These are phyloP conservation scores for Pelvicachromis taeniatus DNA, from an alignment of 2,113 vertebrate genomes.

Conservation along the genomic window DNA sequence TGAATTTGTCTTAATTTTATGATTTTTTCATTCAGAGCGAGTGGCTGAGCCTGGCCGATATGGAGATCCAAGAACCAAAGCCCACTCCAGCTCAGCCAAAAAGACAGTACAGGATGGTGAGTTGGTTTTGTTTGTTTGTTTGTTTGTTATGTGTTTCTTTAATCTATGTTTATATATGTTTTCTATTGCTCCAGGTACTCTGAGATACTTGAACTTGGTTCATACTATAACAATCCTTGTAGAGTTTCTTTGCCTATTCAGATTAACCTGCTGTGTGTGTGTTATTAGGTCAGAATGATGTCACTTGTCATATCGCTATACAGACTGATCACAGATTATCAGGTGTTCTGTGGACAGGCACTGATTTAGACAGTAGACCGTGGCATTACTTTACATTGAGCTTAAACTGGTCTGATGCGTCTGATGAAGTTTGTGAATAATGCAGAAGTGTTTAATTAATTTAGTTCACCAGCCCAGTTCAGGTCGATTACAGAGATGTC, in stretches of 20 bases:
- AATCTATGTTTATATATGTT: neutral
- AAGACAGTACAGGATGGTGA: conserved; percentile 51
- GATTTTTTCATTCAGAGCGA: conserved; percentile 16
- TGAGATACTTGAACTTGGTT: neutral
- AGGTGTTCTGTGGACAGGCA: neutral
- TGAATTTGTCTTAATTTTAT: neutral
- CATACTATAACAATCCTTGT: neutral
- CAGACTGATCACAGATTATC: neutral
- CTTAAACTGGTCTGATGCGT: neutral
- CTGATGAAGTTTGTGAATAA: neutral
- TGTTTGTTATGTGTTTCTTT: neutral
- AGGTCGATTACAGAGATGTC: conserved; percentile 9
- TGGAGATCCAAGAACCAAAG: conserved; percentile 23
- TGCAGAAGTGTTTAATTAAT: neutral
- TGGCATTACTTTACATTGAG: neutral
- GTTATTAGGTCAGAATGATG: neutral
- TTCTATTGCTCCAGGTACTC: neutral
- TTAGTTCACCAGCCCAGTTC: conserved; percentile 3
- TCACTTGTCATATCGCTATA: neutral
- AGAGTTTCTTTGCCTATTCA: neutral
- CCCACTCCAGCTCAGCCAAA: conserved; percentile 27
- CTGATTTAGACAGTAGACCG: neutral
- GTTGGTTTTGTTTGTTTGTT: neutral
- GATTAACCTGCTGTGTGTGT: neutral
- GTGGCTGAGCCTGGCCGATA: conserved; percentile 28